phyloP scores from a whole-genome alignment of 2,888 invertebrate species.

The Eristalinus aeneus region DNA sequence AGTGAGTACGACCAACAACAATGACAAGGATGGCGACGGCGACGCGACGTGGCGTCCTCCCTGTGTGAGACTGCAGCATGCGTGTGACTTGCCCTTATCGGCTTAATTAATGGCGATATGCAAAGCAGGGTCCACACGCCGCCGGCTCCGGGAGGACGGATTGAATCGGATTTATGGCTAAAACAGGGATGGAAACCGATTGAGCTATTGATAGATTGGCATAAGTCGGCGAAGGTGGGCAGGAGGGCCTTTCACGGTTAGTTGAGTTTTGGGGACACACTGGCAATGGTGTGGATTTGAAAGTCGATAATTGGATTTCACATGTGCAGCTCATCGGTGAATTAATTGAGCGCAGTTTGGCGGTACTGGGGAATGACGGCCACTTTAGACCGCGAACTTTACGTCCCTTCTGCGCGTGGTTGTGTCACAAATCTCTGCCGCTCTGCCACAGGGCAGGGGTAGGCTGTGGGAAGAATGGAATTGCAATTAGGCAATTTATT shows the following conservation, averaged over 20 bases:
- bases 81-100: constrained; percentile 62
- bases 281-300: neutral
- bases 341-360: neutral
- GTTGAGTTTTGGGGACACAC: neutral
- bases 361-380: neutral
- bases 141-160: neutral
- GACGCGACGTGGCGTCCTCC: neutral
- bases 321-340: neutral
- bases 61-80: constrained; percentile 29
- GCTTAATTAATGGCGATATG: constrained; percentile 66
- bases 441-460: no score
- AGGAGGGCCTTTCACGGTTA: neutral
- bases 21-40: neutral
- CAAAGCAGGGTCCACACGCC: constrained; percentile 11
- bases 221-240: neutral
- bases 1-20: constrained; percentile 19
- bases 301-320: constrained; percentile 6
- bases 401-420: constrained; percentile 1
- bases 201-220: constrained; percentile 19
- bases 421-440: constrained; percentile 40
- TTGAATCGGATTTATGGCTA: constrained; percentile 28
- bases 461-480: neutral
- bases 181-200: constrained; percentile 11
- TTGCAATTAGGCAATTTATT: constrained; percentile 59
- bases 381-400: constrained; percentile 19